Conservation (phyloP, 2,113 vertebrate genomes). For the Semicossyphus pulcher region DNA sequence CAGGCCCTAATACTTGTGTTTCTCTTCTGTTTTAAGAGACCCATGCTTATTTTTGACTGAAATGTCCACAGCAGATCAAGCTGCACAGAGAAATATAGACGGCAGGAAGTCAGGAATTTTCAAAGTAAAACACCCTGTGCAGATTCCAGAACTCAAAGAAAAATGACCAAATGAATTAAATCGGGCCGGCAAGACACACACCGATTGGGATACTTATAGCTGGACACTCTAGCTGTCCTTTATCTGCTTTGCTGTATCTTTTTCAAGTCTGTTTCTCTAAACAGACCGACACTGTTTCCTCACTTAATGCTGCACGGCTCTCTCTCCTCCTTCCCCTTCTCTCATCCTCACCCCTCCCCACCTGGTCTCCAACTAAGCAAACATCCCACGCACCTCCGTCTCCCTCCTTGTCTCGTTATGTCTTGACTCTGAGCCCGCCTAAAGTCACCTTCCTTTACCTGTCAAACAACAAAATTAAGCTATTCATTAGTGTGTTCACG, state of each 20-base stretch:
- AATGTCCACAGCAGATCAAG: too few species aligned
- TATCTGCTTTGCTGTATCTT: neutral
- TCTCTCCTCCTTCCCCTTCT: neutral
- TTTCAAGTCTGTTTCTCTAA: neutral
- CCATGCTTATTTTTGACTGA: too few species aligned
- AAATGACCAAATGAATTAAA: too few species aligned
- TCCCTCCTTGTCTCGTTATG: neutral
- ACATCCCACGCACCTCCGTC: conserved; percentile 14
- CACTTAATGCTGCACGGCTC: conserved; percentile 1
- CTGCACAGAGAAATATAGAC: too few species aligned
- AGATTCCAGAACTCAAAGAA: too few species aligned
- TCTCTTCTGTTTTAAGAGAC: too few species aligned
- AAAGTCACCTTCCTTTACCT: conserved; percentile 30
- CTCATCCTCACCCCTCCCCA: neutral
- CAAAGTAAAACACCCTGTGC: too few species aligned
- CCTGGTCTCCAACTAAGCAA: conserved; percentile 17
- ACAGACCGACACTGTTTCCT: neutral
- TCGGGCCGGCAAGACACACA: too few species aligned
- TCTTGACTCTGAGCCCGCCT: conserved; percentile 21
- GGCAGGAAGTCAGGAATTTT: too few species aligned
- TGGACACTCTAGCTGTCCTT: too few species aligned
- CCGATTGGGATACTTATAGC: too few species aligned
- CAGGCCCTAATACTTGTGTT: too few species aligned
- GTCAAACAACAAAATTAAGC: conserved; percentile 12
- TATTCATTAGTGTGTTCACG: conserved; percentile 6